Evolutionary conservation across 2,113 vertebrate species (phyloP).

Genomic region (Lepisosteus osseus): DNA sequence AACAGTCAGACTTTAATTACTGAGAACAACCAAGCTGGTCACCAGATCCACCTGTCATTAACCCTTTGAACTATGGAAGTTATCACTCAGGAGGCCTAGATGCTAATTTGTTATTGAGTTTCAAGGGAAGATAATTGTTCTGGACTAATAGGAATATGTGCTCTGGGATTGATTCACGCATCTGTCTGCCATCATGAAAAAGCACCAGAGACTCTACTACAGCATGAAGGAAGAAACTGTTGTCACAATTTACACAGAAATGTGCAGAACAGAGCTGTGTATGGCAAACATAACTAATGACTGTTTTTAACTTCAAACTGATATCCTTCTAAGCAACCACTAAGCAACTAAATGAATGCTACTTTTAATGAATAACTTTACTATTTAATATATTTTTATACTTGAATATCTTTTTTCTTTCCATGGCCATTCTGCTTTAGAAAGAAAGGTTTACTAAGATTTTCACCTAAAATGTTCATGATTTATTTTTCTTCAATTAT

Average conservation of each 20-base stretch:
- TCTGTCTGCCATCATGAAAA: constrained; percentile 52
- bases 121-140: constrained; percentile 44
- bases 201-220: constrained; percentile 55
- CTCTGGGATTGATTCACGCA: constrained; percentile 51
- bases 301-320: constrained; percentile 1
- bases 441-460: not conserved
- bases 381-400: too few relatives aligned
- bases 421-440: too few relatives aligned
- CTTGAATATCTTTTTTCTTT: too few relatives aligned
- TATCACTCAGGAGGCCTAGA: constrained; percentile 43
- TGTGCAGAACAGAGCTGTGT: not conserved
- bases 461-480: not conserved
- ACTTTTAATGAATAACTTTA: too few relatives aligned
- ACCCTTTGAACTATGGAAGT: constrained; percentile 53
- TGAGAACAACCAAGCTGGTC: constrained; percentile 42
- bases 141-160: constrained; percentile 60
- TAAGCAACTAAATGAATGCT: too few relatives aligned
- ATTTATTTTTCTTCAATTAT: not conserved
- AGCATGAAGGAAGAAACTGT: too few relatives aligned
- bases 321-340: not conserved
- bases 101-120: constrained; percentile 60
- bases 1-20: constrained; percentile 64
- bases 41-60: constrained; percentile 63
- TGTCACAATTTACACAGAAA: too few relatives aligned
- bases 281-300: not conserved